phyloP scores from a whole-genome alignment of 2,888 invertebrate genomes.

The Archaeoteleia sp. region DNA sequence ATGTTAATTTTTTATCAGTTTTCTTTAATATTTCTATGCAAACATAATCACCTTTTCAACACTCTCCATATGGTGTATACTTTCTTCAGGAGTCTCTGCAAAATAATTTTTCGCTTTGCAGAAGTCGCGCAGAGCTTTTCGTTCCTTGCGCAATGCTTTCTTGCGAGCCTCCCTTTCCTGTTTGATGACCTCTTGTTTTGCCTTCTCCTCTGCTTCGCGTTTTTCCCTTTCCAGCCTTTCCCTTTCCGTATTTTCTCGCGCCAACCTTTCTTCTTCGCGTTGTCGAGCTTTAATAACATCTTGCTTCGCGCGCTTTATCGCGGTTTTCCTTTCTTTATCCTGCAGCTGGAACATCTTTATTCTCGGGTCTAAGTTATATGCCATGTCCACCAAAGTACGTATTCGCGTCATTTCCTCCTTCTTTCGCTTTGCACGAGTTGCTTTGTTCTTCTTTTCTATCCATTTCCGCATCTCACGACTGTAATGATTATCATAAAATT shows the following conservation, averaged over 20 bases:
- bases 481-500: constrained; percentile 39
- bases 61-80: constrained; percentile 90
- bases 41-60: constrained; percentile 81
- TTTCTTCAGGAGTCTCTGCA: constrained; percentile 81
- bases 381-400: constrained; percentile 92
- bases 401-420: constrained; percentile 98
- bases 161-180: constrained; percentile 91
- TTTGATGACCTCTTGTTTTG: constrained; percentile 86
- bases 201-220: constrained; percentile 87
- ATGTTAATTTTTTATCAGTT: background rate
- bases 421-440: constrained; percentile 91
- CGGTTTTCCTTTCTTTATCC: constrained; percentile 92
- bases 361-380: constrained; percentile 95
- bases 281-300: constrained; percentile 87
- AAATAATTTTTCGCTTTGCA: constrained; percentile 91
- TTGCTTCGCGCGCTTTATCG: constrained; percentile 91
- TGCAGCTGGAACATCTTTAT: constrained; percentile 94
- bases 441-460: constrained; percentile 99
- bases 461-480: constrained; percentile 94
- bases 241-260: constrained; percentile 81
- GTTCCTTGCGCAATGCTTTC: constrained; percentile 90
- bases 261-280: constrained; percentile 87
- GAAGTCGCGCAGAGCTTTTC: constrained; percentile 85
- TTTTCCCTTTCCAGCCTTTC: constrained; percentile 82
- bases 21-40: too few relatives aligned